Percentiles rank a stretch among this genome's conserved stretches.
Evolutionary conservation across 2,888 invertebrate genomes (phyloP).

Genomic region (Nomada fucata): DNA sequence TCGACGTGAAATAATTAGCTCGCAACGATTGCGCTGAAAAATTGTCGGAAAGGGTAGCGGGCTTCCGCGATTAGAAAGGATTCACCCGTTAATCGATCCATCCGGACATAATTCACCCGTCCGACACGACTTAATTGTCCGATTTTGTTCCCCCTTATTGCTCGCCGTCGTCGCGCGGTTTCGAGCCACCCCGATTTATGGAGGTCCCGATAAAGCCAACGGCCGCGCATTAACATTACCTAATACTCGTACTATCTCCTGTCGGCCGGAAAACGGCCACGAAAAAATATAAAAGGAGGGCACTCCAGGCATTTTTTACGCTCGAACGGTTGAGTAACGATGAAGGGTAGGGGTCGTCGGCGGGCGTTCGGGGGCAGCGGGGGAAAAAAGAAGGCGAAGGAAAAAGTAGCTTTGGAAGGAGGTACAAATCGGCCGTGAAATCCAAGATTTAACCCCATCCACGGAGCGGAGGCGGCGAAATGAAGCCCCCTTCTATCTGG

Average conservation of each 20-base stretch:
- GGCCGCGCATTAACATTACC: slow-evolving; percentile 56
- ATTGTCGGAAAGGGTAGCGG: too few relatives aligned
- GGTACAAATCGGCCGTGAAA: slow-evolving; percentile 65
- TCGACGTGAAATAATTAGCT: too few relatives aligned
- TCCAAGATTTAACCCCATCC: slow-evolving; percentile 68
- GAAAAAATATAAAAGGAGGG: slow-evolving; percentile 46
- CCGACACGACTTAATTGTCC: slow-evolving; percentile 50
- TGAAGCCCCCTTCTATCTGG: slow-evolving; percentile 62
- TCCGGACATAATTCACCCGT: slow-evolving; percentile 39
- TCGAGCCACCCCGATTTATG: slow-evolving; percentile 50
- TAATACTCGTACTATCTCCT: slow-evolving; percentile 47
- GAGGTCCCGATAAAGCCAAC: slow-evolving; percentile 47
- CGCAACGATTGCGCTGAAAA: too few relatives aligned
- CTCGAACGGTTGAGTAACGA: slow-evolving; percentile 58
- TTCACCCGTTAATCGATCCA: not conserved
- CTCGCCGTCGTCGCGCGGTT: slow-evolving; percentile 38
- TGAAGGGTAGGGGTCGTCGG: slow-evolving; percentile 28
- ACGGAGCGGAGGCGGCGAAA: slow-evolving; percentile 53
- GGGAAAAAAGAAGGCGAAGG: not conserved
- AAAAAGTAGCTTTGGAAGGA: not conserved
- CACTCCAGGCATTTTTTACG: slow-evolving; percentile 48
- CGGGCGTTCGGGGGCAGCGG: not conserved
- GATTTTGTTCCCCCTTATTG: slow-evolving; percentile 37
- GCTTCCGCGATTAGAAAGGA: not conserved
- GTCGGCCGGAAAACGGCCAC: slow-evolving; percentile 7